Base-by-base conservation (phyloP, 1,140 invertebrate genomes). In the Maniola jurtina region DNA sequence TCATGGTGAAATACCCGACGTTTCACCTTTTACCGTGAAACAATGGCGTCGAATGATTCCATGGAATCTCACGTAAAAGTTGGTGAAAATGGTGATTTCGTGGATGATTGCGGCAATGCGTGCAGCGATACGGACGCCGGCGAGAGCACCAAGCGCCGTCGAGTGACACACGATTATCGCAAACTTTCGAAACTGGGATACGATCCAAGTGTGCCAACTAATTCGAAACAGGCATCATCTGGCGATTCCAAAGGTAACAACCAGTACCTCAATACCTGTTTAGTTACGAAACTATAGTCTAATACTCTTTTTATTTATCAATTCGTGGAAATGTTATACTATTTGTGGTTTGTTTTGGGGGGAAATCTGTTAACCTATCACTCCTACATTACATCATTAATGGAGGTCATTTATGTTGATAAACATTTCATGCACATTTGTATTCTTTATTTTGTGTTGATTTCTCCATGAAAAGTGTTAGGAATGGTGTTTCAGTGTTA, bases 341-440 rank as follows among this genome's bases (percentile, higher is more conserved):
- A 42, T 60, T 62, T 54, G 38, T 70, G n/a, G 61, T 15, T 68
- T 61, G 56, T 88, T 88, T 90, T 90, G 88, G 88, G 83, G 88
- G 88, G 88, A 90, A 90, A 88, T 69, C 62, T 75, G 71, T 74
- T 90, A 90, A 89, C 88, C 86, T 89, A 86, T 81, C 73, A 75
- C 68, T 74, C 73, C 67, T 75, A 72, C 83, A 81, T 90, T 88
- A 87, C 86, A 89, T 90, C 86, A 88, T 25, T 70, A 76, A 81
- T 84, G 82, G 86, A 87, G 88, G 88, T 89, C 86, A 86, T 69
- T 78, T 70, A 71, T 90, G 86, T 90, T 90, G 87, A 88, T 90
- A 87, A 90, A 90, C 88, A 90, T 74, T 73, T 74, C 71, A 70
- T 64, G 57, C 66, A 74, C 64, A 73, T 72, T 66, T 63, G 45